phyloP scores from a whole-genome alignment of 2,888 invertebrate species.

The Tetragnatha montana region DNA sequence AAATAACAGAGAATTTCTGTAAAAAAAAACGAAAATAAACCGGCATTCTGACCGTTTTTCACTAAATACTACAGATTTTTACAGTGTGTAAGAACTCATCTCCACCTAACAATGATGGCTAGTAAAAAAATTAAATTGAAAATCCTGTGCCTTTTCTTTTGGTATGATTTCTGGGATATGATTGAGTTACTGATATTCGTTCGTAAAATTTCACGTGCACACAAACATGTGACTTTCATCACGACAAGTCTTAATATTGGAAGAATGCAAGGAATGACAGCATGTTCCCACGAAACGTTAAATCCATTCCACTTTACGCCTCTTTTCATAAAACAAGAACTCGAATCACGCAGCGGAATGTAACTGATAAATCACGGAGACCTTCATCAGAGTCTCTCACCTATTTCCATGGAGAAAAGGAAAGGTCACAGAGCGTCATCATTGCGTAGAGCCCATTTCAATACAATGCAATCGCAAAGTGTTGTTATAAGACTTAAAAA shows the following conservation, averaged over 20 bases:
- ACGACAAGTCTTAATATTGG: constrained; percentile 6
- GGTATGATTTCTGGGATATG: no score
- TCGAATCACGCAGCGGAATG: constrained; percentile 10
- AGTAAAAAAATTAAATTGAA: background rate
- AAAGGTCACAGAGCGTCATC: background rate
- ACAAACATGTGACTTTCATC: constrained; percentile 23
- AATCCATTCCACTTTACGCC: constrained; percentile 23
- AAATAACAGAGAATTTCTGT: no score
- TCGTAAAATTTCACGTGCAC: constrained; percentile 8
- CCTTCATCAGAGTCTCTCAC: constrained; percentile 20
- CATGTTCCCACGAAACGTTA: constrained; percentile 17
- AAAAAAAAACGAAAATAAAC: no score
- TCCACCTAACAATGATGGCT: no score
- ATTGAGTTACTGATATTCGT: background rate
- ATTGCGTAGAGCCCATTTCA: background rate
- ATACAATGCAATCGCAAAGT: background rate
- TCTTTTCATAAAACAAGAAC: constrained; percentile 34
- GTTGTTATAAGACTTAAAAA: no score
- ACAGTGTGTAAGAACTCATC: no score
- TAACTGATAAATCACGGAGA: constrained; percentile 18
- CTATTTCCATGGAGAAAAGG: constrained; percentile 2
- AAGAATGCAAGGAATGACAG: background rate
- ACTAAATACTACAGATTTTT: no score
- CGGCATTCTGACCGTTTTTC: no score
- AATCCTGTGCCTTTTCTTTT: background rate